Evolutionary conservation across 2,888 invertebrate species (phyloP).

Genomic region (Aelia acuminata): DNA sequence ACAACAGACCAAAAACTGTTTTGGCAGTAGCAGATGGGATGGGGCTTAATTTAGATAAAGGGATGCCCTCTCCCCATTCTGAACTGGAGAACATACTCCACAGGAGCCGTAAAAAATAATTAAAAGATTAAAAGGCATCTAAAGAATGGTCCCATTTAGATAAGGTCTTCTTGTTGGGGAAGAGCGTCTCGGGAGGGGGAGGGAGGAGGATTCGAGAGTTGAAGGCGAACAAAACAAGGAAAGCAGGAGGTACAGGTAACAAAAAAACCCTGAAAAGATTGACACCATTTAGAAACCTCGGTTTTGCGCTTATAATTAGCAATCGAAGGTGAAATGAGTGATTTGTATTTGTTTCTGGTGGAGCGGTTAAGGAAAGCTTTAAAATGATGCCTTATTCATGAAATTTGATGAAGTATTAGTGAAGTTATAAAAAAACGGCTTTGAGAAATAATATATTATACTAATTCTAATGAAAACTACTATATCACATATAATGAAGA

Average conservation of each 20-base stretch:
- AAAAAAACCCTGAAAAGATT: too few species aligned
- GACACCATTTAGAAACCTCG: too few species aligned
- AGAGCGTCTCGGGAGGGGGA: background rate
- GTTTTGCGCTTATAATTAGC: too few species aligned
- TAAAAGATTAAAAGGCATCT: constrained; percentile 34
- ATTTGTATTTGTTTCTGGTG: too few species aligned
- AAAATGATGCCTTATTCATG: too few species aligned
- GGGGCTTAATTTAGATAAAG: constrained; percentile 3
- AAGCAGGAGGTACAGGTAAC: background rate
- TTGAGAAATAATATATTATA: too few species aligned
- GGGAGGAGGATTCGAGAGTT: background rate
- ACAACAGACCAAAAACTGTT: background rate
- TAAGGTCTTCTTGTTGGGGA: constrained; percentile 20
- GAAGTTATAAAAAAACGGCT: too few species aligned
- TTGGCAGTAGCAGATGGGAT: background rate
- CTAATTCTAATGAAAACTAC: too few species aligned
- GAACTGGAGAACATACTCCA: background rate
- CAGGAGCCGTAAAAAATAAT: constrained; percentile 38
- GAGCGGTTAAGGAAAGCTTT: too few species aligned
- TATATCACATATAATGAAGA: too few species aligned
- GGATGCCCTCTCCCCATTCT: background rate
- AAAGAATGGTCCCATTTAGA: constrained; percentile 39
- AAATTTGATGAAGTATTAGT: too few species aligned
- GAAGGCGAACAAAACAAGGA: background rate
- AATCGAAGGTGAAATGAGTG: too few species aligned